Evolutionary conservation across 2,113 vertebrate species (phyloP), one percentile per base, ranked within the genome.

Genomic region (Microtus pennsylvanicus): DNA sequence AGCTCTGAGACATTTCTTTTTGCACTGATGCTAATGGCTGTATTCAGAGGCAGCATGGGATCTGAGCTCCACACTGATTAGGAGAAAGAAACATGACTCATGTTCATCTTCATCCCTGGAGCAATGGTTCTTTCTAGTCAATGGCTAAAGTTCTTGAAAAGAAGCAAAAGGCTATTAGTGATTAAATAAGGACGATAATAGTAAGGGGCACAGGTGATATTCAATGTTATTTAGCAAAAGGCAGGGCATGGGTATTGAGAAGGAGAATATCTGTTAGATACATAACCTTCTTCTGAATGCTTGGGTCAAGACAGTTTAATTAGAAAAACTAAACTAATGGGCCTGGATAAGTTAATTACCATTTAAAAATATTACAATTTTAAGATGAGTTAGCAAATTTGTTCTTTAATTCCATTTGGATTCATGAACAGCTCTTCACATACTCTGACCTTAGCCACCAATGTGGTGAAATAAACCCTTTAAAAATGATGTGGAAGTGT

Each of bases 81-180:
- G 26, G 38, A 72, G 30, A 77, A 9, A 52, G 85, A 67, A 88
- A n/a, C 6, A 9, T 63, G 52, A 12, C 28, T 45, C 3, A 78
- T 52, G 3, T 75, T 28, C 10, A n/a, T 82, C 47, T 67, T n/a
- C 12, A 58, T 38, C 13, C 5, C 30, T 52, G 14, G 7, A 4
- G 21, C 12, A 88, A 9, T 65, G 26, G 33, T 24, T 78, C 42
- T 80, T 67, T 90, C 47, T 22, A 11, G n/a, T 65, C 11, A 28
- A 47, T 91, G 14, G 1, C 65, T 28, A 94, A 95, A 95, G 63
- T 90, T 75, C 55, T 87, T 89, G n/a, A 74, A 70, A 94, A 47
- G 11, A 52, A 82, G 30, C 42, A 33, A 58, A 72, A 42, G 7
- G 6, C 3, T 77, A 78, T 28, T 26, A 55, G 1, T 72, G 22